Evolutionary conservation across 2,797 vertebrate genomes (phyloP).

Genomic region (Austrolebias charrua): DNA sequence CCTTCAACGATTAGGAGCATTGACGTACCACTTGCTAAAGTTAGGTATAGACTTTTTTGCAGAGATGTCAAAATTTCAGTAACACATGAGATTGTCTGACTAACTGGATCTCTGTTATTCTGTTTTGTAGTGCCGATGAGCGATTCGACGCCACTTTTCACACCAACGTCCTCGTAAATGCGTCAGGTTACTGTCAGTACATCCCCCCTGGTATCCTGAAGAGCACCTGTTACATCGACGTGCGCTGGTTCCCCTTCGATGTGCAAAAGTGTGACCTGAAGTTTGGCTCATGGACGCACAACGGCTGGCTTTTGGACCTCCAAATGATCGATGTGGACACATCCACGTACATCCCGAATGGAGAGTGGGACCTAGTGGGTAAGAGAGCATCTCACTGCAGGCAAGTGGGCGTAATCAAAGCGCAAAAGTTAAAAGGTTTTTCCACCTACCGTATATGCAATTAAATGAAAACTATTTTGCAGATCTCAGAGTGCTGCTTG

Average conservation of each 20-base stretch:
- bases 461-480: neutral
- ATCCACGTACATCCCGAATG: constrained; percentile 90
- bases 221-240: constrained; percentile 92
- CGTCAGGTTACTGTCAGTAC: constrained; percentile 89
- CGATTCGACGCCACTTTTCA: constrained; percentile 92
- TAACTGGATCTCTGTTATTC: neutral
- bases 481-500: neutral
- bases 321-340: constrained; percentile 91
- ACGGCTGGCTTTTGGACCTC: constrained; percentile 90
- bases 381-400: constrained; percentile 37
- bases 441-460: neutral
- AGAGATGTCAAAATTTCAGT: too few species aligned
- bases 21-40: too few species aligned
- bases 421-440: neutral
- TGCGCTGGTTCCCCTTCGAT: constrained; percentile 93
- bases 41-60: too few species aligned
- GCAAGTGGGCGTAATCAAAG: neutral
- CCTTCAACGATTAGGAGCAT: too few species aligned
- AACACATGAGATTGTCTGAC: too few species aligned
- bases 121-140: constrained; percentile 84
- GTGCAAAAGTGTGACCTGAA: constrained; percentile 91
- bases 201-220: constrained; percentile 87
- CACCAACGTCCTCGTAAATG: constrained; percentile 92
- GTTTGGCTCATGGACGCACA: constrained; percentile 93
- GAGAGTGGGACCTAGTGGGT: constrained; percentile 95